Conservation (phyloP, 2,113 vertebrate genomes). For the Conger conger region DNA sequence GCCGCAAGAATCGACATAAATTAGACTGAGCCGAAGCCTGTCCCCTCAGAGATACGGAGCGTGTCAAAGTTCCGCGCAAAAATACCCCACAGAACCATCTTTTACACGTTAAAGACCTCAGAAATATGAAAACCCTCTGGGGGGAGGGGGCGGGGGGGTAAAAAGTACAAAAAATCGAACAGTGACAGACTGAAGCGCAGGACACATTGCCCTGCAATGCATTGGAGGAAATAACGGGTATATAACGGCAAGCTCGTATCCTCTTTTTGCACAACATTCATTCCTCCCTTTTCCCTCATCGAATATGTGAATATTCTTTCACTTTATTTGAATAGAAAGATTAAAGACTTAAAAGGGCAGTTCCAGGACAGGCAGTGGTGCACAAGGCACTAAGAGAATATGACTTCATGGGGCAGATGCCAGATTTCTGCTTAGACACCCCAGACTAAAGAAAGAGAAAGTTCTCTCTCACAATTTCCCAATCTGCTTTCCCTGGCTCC, state of each 20-base stretch:
- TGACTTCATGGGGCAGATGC: neutral
- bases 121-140: neutral
- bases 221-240: neutral
- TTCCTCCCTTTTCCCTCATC: neutral
- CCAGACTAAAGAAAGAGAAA: neutral
- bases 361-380: neutral
- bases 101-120: neutral
- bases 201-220: neutral
- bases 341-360: neutral
- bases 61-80: conserved; percentile 1
- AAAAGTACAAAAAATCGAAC: neutral
- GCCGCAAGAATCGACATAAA: neutral
- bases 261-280: neutral
- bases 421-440: neutral
- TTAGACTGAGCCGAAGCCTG: neutral
- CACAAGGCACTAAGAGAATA: neutral
- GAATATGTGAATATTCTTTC: neutral
- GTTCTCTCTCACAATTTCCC: neutral
- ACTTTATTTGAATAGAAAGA: neutral
- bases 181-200: neutral
- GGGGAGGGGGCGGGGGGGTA: too few species aligned
- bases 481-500: neutral
- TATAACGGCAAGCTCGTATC: neutral
- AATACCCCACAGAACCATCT: neutral
- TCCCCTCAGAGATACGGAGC: neutral